Conservation (phyloP, 2,797 vertebrate species). For the Tragopan temminckii region DNA sequence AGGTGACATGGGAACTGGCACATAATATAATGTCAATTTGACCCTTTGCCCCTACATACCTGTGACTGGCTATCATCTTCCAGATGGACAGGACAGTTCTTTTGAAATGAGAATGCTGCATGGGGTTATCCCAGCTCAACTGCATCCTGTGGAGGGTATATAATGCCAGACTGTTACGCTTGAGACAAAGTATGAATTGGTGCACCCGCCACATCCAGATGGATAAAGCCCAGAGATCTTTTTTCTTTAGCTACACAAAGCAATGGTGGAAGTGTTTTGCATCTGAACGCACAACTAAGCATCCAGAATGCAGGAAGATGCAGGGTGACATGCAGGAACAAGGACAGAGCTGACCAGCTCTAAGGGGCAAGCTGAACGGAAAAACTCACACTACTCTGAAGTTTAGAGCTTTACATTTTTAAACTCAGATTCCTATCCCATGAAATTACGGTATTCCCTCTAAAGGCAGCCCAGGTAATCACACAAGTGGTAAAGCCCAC, state of each 20-base stretch:
- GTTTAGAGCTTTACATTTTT: background rate
- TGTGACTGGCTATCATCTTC: constrained; percentile 86
- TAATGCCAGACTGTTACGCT: background rate
- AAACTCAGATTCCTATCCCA: background rate
- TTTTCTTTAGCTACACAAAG: background rate
- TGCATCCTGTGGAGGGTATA: constrained; percentile 60
- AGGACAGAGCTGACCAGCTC: background rate
- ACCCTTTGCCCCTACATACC: constrained; percentile 65
- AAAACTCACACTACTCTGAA: background rate
- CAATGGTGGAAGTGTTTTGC: background rate
- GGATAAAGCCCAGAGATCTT: background rate
- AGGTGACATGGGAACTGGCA: background rate
- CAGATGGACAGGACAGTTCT: constrained; percentile 83
- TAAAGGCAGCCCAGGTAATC: background rate
- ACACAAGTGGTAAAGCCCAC: background rate
- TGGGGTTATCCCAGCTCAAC: constrained; percentile 60
- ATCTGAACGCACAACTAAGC: background rate
- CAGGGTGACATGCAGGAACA: background rate
- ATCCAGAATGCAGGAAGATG: background rate
- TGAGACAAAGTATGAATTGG: background rate
- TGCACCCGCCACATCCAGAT: background rate
- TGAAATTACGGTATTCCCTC: fast-evolving
- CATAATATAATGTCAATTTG: background rate
- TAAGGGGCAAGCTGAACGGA: background rate
- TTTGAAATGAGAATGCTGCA: constrained; percentile 75